phyloP scores from a whole-genome alignment of 2,797 vertebrate species.

The Coracias cyanogaster region DNA sequence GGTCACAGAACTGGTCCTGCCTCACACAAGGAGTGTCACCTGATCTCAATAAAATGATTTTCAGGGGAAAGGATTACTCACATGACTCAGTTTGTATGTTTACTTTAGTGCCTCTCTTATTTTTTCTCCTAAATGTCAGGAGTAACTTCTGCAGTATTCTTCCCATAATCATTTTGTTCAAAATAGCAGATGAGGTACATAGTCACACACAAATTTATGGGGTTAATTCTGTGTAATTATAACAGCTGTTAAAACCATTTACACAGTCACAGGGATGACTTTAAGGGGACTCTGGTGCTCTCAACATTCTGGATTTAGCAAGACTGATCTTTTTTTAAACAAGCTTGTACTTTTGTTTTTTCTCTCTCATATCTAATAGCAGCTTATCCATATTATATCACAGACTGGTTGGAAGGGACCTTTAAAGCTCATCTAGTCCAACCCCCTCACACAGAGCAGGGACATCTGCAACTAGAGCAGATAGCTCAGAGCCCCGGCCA shows the following conservation, averaged over 20 bases:
- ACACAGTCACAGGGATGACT: neutral
- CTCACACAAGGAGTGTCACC: neutral
- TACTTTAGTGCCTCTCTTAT: neutral
- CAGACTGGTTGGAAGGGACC: too few relatives aligned
- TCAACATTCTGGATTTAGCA: neutral
- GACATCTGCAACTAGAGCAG: neutral
- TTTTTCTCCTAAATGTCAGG: neutral
- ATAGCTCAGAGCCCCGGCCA: too few relatives aligned
- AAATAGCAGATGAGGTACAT: neutral
- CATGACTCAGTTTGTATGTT: neutral
- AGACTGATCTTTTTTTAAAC: neutral
- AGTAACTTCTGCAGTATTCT: neutral
- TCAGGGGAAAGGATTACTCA: conserved; percentile 28
- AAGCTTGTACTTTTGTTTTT: neutral
- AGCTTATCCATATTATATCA: neutral
- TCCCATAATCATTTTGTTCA: neutral
- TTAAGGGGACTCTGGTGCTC: neutral
- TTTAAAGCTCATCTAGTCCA: too few relatives aligned
- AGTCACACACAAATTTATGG: neutral
- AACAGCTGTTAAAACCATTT: neutral
- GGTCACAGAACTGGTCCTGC: neutral
- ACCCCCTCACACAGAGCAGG: neutral
- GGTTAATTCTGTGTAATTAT: neutral
- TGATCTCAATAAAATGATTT: conserved; percentile 46
- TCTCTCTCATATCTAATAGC: neutral